Evolutionary conservation across 2,113 vertebrate genomes (phyloP).

Genomic region (Pristiophorus japonicus): DNA sequence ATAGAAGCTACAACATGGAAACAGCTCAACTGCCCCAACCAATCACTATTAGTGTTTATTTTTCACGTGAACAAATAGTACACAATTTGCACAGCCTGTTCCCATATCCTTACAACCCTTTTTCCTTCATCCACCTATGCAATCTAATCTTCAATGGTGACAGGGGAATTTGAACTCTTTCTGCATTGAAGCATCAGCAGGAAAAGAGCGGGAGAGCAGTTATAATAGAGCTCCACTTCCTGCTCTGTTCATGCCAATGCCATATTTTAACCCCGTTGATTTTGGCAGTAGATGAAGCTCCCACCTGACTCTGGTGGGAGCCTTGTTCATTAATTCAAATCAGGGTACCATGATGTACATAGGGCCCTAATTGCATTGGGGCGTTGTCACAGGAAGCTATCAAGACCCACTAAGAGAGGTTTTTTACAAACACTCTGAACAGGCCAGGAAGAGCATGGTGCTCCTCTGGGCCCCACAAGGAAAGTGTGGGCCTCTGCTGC

Average conservation of each 20-base stretch:
- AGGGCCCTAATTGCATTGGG: background rate
- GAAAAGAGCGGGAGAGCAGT: background rate
- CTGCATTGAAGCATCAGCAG: no score
- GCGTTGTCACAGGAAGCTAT: background rate
- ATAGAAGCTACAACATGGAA: background rate
- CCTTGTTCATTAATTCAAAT: background rate
- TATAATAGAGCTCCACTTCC: background rate
- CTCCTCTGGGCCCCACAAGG: background rate
- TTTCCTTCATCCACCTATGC: background rate
- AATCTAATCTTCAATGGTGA: background rate
- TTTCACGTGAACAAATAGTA: no score
- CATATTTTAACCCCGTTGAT: background rate
- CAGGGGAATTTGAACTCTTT: background rate
- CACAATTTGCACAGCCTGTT: background rate
- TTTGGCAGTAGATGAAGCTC: background rate
- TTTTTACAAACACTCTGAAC: background rate
- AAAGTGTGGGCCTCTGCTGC: background rate
- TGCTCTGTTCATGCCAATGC: background rate
- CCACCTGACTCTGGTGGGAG: background rate
- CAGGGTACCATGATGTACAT: background rate
- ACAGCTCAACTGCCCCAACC: no score
- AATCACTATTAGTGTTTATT: no score
- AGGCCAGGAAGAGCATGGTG: background rate
- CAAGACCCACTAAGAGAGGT: background rate
- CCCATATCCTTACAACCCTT: no score